These are phyloP conservation scores for Neomonachus schauinslandi DNA, from an alignment of 2,113 vertebrate species.

Conservation along the genomic window DNA sequence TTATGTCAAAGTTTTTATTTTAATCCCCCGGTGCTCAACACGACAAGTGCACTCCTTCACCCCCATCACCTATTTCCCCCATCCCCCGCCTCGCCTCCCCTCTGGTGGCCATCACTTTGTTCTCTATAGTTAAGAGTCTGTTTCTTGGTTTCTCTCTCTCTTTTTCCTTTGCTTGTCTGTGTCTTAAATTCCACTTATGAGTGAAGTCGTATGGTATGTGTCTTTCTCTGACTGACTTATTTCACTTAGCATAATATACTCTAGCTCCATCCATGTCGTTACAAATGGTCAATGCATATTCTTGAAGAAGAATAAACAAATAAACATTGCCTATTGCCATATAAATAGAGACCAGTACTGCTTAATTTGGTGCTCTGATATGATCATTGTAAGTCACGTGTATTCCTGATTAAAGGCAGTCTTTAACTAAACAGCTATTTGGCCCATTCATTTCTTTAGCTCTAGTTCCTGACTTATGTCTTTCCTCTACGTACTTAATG, in stretches of 20 bases:
- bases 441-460: constrained; percentile 2
- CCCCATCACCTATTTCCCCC: background rate
- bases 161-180: background rate
- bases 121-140: background rate
- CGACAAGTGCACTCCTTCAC: background rate
- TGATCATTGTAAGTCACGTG: background rate
- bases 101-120: background rate
- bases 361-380: background rate
- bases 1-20: background rate
- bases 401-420: background rate
- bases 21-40: background rate
- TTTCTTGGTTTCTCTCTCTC: background rate
- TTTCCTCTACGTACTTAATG: background rate
- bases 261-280: background rate
- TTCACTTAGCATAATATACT: background rate
- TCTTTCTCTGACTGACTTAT: background rate
- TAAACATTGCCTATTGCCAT: background rate
- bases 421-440: constrained; percentile 32
- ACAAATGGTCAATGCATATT: background rate
- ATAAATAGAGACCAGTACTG: background rate
- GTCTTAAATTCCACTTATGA: background rate
- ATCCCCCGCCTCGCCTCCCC: background rate
- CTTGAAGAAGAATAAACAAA: constrained; percentile 16
- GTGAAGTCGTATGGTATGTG: background rate
- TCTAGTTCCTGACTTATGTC: background rate